Conservation (phyloP, 2,797 vertebrate species). For the Choloepus didactylus region DNA sequence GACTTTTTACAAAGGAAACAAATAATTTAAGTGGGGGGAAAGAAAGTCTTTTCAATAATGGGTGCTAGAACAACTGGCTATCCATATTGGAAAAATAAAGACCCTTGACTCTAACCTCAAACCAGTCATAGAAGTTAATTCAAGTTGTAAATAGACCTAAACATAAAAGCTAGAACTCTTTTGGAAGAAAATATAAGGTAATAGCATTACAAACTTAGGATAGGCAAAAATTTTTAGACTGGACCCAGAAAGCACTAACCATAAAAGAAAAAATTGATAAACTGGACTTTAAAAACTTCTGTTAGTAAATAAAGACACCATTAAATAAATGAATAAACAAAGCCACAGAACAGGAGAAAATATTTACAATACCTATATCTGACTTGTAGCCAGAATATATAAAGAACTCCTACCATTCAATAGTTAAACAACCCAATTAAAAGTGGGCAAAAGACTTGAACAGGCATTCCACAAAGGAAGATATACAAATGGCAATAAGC, state of each 20-base stretch:
- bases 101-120: background rate
- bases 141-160: slow-evolving; percentile 19
- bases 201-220: background rate
- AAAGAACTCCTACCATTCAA: background rate
- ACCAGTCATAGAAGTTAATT: slow-evolving; percentile 42
- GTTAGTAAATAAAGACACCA: background rate
- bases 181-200: slow-evolving; percentile 32
- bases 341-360: background rate
- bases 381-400: background rate
- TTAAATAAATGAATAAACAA: background rate
- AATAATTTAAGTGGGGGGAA: background rate
- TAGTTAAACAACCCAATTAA: background rate
- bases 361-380: background rate
- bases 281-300: slow-evolving; percentile 14
- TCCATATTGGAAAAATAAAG: background rate
- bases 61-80: background rate
- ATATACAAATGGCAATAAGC: background rate
- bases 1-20: background rate
- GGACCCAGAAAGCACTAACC: background rate
- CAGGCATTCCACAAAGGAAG: background rate
- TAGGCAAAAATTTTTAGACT: background rate
- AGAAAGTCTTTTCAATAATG: slow-evolving; percentile 7
- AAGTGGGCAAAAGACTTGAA: slow-evolving; percentile 8
- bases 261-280: slow-evolving; percentile 24
- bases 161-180: slow-evolving; percentile 29